A percentile compares a stretch with the other conserved stretches of the same genome.
These are phyloP conservation scores for Arenicola marina DNA, from an alignment of 2,888 invertebrate genomes.

Conservation along the genomic window DNA sequence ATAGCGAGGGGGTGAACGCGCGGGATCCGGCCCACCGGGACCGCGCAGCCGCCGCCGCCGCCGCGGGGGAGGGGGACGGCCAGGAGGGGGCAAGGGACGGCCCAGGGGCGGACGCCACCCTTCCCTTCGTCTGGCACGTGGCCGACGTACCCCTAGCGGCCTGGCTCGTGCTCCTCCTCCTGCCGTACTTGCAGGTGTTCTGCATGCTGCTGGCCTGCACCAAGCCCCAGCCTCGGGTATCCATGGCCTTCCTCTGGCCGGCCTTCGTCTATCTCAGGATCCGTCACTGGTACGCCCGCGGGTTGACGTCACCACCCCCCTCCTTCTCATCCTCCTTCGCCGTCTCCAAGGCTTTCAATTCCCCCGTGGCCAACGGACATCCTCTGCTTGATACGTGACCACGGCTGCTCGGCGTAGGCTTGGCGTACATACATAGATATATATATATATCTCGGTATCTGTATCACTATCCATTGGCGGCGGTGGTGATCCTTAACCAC, in stretches of 20 bases:
- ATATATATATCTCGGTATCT: too few species aligned
- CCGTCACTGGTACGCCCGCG: background rate
- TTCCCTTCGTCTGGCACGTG: slow-evolving; percentile 37
- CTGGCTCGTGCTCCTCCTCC: slow-evolving; percentile 43
- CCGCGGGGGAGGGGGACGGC: background rate
- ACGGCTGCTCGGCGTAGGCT: too few species aligned
- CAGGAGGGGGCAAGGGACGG: background rate
- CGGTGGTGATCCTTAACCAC: too few species aligned
- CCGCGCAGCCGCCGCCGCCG: background rate
- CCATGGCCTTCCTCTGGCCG: slow-evolving; percentile 53
- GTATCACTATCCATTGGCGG: too few species aligned
- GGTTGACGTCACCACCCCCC: too few species aligned
- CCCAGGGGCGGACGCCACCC: background rate
- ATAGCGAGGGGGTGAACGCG: slow-evolving; percentile 19
- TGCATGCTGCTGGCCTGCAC: slow-evolving; percentile 54
- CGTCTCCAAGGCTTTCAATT: slow-evolving; percentile 31
- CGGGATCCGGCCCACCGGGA: background rate
- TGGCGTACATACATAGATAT: too few species aligned
- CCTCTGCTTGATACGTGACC: slow-evolving; percentile 43
- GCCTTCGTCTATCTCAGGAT: slow-evolving; percentile 37
- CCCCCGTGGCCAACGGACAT: slow-evolving; percentile 38
- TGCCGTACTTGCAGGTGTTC: slow-evolving; percentile 51
- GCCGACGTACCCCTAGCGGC: slow-evolving; percentile 48
- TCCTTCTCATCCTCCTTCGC: too few species aligned
- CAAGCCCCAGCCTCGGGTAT: slow-evolving; percentile 45